phyloP scores from a whole-genome alignment of 2,888 invertebrate genomes.

The Eilema griseolum region DNA sequence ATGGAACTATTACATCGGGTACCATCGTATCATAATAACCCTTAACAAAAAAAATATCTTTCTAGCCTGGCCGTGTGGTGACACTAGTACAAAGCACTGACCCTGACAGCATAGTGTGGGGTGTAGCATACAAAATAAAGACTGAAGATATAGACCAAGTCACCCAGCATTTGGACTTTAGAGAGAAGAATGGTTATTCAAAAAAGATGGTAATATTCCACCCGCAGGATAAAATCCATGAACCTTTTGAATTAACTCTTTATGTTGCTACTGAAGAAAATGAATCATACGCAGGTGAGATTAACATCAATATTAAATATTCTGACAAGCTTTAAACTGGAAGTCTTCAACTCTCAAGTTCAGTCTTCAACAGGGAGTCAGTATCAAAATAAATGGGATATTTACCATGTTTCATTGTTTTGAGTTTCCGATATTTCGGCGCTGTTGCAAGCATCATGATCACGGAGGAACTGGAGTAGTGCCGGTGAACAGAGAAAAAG shows the following conservation, averaged over 20 bases:
- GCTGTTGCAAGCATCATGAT: too few relatives aligned
- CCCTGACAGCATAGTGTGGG: slow-evolving; percentile 92
- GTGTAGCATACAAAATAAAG: slow-evolving; percentile 95
- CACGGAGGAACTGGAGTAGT: too few relatives aligned
- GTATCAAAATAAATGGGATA: too few relatives aligned
- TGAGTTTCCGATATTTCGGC: too few relatives aligned
- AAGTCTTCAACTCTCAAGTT: too few relatives aligned
- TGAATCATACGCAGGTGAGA: slow-evolving; percentile 90
- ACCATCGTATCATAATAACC: neutral
- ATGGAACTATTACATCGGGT: too few relatives aligned
- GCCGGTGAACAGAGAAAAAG: too few relatives aligned
- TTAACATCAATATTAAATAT: neutral
- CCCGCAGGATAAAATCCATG: slow-evolving; percentile 83
- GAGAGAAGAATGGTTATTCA: slow-evolving; percentile 97
- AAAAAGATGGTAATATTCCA: slow-evolving; percentile 91
- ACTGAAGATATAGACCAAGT: slow-evolving; percentile 90
- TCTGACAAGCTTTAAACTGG: too few relatives aligned
- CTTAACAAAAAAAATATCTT: slow-evolving; percentile 19
- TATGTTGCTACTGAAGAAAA: slow-evolving; percentile 95
- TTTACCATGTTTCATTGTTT: too few relatives aligned
- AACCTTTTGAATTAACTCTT: slow-evolving; percentile 90
- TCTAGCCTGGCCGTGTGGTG: slow-evolving; percentile 95
- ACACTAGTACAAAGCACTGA: slow-evolving; percentile 91
- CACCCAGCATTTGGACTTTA: slow-evolving; percentile 93
- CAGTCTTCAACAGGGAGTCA: too few relatives aligned